Base-by-base conservation (phyloP, 2,888 invertebrate genomes). In the Acrobasis suavella region DNA sequence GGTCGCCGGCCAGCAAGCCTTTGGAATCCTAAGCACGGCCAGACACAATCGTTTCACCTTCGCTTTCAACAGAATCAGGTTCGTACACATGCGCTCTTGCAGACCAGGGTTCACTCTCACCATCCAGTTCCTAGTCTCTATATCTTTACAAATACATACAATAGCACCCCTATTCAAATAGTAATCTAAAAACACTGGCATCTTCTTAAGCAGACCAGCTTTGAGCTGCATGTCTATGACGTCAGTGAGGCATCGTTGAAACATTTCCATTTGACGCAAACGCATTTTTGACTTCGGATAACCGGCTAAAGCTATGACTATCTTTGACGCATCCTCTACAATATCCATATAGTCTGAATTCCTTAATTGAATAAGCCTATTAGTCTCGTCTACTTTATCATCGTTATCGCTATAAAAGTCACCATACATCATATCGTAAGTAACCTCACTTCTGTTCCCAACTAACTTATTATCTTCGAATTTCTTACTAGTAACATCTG, bases 251-350 rank as follows among this genome's bases (percentile, higher is more conserved):
- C 83, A 82, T 0, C 77, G 74, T 62, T 88, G 87, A 46, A 91
- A 91, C 8, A 73, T 67, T 9, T 85, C 85, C 86, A 91, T 88
- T 58, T 89, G 84, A 5, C 81, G 73, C 1, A 91, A 67, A 8
- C 81, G 76, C 83, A 91, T 89, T 65, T 89, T 91, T 0, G 82
- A 78, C 69, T 86, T 89, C 0, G 91, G 91, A 49, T 91, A 91
- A 0, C 87, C 90, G 0, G 85, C 82, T 63, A 89, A 67, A 7
- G 87, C 87, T 22, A 91, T 74, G 1, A 89, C 87, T 9, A 91
- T 67, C 68, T 87, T 91, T 9, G 89, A 66, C 38, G 79, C 66
- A 16, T 89, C 85, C 3, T 86, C 87, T n/a, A 91, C 86, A 0
- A 89, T 82, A 58, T 86, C 85, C 71, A 80, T 71, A 65, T 91